Percentiles rank a stretch among this genome's conserved stretches.
Evolutionary conservation across 2,113 vertebrate genomes (phyloP).

Genomic region (Grammomys surdaster): DNA sequence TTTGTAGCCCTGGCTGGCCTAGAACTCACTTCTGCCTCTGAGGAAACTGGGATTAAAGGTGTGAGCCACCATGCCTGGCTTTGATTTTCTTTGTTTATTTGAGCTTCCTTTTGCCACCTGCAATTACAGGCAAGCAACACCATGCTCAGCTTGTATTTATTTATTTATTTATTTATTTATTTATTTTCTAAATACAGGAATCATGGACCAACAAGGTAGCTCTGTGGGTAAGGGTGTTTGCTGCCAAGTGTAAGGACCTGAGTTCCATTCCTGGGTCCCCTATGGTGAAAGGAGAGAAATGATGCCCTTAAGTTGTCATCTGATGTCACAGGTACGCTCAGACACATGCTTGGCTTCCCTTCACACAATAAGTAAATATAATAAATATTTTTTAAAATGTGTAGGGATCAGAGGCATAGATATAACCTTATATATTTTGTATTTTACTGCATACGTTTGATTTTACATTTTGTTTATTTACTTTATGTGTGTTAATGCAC

Average conservation of each 20-base stretch:
- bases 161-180: not conserved
- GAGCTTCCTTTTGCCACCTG: not conserved
- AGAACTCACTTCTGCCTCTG: not conserved
- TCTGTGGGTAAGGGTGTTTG: not conserved
- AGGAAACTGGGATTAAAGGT: not conserved
- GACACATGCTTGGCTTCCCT: too few relatives aligned
- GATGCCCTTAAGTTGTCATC: not conserved
- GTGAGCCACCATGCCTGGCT: not conserved
- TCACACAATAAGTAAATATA: not conserved
- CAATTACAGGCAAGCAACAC: not conserved
- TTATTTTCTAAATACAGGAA: not conserved
- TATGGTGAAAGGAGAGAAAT: not conserved
- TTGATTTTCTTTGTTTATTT: not conserved
- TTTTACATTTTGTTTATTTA: not conserved
- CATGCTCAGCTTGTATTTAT: not conserved
- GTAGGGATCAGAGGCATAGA: not conserved
- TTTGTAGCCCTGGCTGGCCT: not conserved
- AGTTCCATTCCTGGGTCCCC: not conserved
- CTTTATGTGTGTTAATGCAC: not conserved
- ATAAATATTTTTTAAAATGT: not conserved
- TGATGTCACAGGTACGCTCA: not conserved
- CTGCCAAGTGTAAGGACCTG: not conserved
- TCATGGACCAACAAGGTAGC: not conserved
- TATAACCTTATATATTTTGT: not conserved
- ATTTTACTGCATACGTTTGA: not conserved